Conservation (phyloP, 2,113 vertebrate species). For the Varanus komodoensis region DNA sequence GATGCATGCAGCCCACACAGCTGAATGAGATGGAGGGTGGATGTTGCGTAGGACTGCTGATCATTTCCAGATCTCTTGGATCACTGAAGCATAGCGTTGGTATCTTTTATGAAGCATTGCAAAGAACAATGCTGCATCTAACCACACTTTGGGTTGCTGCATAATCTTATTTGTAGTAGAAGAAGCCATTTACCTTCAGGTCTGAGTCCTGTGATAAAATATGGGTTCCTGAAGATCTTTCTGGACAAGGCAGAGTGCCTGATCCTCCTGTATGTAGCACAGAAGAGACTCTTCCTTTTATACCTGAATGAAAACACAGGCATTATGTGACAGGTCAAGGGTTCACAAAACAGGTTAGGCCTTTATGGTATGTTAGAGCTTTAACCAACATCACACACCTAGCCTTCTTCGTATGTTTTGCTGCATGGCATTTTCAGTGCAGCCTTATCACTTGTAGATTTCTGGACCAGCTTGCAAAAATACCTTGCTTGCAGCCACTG, state of each 20-base stretch:
- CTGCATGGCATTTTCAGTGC: not conserved
- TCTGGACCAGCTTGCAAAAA: constrained; percentile 20
- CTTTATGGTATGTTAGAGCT: not conserved
- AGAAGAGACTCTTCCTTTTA: not conserved
- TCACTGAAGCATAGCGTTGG: constrained; percentile 54
- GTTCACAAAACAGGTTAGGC: not conserved
- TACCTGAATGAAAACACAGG: not conserved
- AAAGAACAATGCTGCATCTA: not conserved
- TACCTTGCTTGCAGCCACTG: constrained; percentile 14
- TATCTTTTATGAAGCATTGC: constrained; percentile 33
- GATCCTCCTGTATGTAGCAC: not conserved
- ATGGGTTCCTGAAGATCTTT: not conserved
- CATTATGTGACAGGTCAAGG: not conserved
- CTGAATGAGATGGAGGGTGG: constrained; percentile 60
- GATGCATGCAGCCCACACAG: constrained; percentile 61
- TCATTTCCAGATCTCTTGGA: constrained; percentile 42
- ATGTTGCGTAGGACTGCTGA: constrained; percentile 66
- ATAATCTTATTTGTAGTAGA: not conserved
- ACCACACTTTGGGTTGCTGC: not conserved
- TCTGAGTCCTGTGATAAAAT: not conserved
- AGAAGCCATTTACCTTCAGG: not conserved
- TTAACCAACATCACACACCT: not conserved
- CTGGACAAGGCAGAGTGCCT: not conserved
- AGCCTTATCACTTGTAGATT: not conserved
- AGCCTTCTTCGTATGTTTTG: not conserved